Conservation (phyloP, 2,797 vertebrate species). For the Ctenosaura bakeri region DNA sequence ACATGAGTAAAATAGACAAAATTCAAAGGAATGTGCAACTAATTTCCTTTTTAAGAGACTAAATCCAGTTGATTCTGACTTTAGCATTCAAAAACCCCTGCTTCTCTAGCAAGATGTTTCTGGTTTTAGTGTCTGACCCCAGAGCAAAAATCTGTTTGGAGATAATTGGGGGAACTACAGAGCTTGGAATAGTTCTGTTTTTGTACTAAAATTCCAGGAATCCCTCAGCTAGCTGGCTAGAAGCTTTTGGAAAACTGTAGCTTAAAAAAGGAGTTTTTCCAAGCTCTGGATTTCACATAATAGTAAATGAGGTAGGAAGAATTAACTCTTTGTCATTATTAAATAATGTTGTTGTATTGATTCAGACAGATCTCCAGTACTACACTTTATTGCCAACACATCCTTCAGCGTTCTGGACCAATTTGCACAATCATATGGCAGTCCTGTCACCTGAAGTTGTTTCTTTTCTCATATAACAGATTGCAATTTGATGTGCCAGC, state of each 20-base stretch:
- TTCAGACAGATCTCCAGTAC: neutral
- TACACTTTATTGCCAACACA: neutral
- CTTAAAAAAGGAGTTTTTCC: no score
- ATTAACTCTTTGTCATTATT: slow-evolving; percentile 17
- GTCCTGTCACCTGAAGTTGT: slow-evolving; percentile 2
- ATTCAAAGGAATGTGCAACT: slow-evolving; percentile 2
- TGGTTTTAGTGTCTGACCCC: neutral
- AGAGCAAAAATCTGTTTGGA: neutral
- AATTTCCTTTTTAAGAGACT: slow-evolving; percentile 10
- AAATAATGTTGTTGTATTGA: neutral
- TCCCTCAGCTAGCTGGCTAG: neutral
- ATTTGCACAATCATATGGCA: neutral
- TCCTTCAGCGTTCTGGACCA: neutral
- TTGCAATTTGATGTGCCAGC: slow-evolving; percentile 1
- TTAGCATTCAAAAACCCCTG: neutral
- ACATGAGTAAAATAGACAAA: neutral
- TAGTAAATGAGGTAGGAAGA: neutral
- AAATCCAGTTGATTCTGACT: neutral
- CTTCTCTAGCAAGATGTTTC: neutral
- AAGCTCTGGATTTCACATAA: neutral
- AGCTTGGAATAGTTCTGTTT: no score
- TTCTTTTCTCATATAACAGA: neutral
- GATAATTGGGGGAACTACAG: no score
- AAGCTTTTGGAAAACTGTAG: neutral
- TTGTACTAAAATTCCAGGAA: no score